Base-by-base conservation (phyloP, 2,797 vertebrate species). In the Botia almorhae region DNA sequence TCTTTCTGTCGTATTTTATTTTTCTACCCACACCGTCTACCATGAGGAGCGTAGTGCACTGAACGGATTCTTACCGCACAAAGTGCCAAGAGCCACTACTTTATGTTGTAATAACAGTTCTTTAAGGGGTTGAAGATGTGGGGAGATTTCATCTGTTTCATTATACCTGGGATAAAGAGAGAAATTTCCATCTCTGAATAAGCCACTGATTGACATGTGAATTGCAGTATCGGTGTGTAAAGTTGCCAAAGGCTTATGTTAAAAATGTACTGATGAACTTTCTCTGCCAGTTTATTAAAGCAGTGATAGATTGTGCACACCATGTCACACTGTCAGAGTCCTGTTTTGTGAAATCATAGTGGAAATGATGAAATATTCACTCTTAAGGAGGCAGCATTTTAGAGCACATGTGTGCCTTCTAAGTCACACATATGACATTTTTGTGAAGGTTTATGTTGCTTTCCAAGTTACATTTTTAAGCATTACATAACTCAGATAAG, bases 121-220 rank as follows among this genome's bases (percentile, higher is more conserved):
- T 83, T 78, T 63, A 83, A 65, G 70, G 61, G 71, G 36, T 79
- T 65, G 74, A 77, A 70, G 63, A 70, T 74, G 78, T 56, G 69
- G 70, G 33, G 65, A 26, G 65, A 78, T 81, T 63, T 75, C 21
- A 71, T 78, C 63, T 46, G 63, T 43, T 4, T 80, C 56, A 70
- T 72, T 61, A 79, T 63, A 69, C 36, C 65, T 58, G 43, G 10
- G 64, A 60, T 60, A 46, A 65, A 33, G 43, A 78, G 39, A 19
- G 56, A 16, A 55, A 39, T 78, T 78, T 65, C 53, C 33, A 56
- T 63, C 71, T 69, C 6, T 16, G 53, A 58, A 69, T 75, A 43
- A 69, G 69, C 50, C n/a, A 46, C 56, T 76, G 78, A 74, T 68
- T 39, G 55, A 80, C 51, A 21, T 4, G 21, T 82, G 58, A 26